Conservation (phyloP, 1,140 invertebrate genomes). For the Pseudomyrmex concolor region DNA sequence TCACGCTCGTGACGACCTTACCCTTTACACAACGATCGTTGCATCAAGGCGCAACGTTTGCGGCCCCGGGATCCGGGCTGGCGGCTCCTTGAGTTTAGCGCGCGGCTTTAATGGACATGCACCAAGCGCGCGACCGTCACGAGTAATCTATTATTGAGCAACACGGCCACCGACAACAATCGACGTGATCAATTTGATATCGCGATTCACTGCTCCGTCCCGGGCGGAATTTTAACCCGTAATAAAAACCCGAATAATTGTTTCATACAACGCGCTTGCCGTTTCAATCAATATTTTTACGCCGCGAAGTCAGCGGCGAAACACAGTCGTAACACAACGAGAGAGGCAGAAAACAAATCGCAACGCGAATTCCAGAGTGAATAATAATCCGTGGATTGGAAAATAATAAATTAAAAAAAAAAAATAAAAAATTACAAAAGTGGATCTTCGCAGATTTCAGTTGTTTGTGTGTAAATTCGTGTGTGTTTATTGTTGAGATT, state of each 20-base stretch:
- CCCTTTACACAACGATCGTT: constrained; percentile 57
- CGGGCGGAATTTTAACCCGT: too few relatives aligned
- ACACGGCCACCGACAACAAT: not conserved
- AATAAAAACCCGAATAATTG: not conserved
- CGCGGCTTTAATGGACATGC: constrained; percentile 2
- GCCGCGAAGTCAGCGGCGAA: not conserved
- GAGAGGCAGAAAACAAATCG: too few relatives aligned
- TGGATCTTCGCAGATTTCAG: not conserved
- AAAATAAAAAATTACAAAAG: not conserved
- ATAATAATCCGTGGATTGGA: not conserved
- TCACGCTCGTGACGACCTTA: constrained; percentile 67
- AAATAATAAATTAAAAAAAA: too few relatives aligned
- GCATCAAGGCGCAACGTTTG: constrained; percentile 24
- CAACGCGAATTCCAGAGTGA: not conserved
- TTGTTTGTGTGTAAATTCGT: not conserved
- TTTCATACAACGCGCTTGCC: not conserved
- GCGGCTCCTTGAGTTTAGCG: constrained; percentile 5
- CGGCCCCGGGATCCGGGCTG: constrained; percentile 31
- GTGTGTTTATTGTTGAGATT: not conserved
- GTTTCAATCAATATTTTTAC: not conserved
- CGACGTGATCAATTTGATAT: not conserved
- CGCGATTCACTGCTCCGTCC: too few relatives aligned
- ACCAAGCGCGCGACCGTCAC: not conserved
- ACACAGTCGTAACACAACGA: not conserved
- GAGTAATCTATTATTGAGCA: constrained; percentile 2